Evolutionary conservation across 2,888 invertebrate genomes (phyloP).

Genomic region (Osedax fenrisi): DNA sequence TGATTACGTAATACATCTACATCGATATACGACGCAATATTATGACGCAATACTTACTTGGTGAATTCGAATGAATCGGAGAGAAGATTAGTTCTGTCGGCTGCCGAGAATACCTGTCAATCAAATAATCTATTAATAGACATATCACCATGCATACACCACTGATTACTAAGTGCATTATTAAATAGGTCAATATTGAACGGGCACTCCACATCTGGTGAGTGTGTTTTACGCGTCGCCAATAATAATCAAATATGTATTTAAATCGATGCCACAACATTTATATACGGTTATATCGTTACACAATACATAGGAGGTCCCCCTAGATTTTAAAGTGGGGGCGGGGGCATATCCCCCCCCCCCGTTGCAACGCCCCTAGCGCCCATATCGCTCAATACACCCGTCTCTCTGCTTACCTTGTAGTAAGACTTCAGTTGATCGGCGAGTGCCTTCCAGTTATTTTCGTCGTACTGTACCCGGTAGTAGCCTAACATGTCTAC

Average conservation of each 20-base stretch:
- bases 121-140: neutral
- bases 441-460: slow-evolving; percentile 55
- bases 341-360: no score
- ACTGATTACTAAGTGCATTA: neutral
- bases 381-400: no score
- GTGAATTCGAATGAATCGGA: slow-evolving; percentile 73
- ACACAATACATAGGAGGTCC: no score
- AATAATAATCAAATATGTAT: no score
- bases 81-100: slow-evolving; percentile 66
- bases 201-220: no score
- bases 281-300: no score
- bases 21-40: neutral
- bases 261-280: no score
- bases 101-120: slow-evolving; percentile 50
- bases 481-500: slow-evolving; percentile 43
- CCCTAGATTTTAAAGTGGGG: no score
- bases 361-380: no score
- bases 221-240: no score
- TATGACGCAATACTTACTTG: slow-evolving; percentile 51
- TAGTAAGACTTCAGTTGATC: slow-evolving; percentile 37
- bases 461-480: slow-evolving; percentile 52
- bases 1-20: no score
- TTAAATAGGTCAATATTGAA: no score
- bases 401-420: slow-evolving; percentile 39
- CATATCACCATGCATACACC: neutral